Evolutionary conservation across 2,888 invertebrate genomes (phyloP).

Genomic region (Drosophila trichaetosa): DNA sequence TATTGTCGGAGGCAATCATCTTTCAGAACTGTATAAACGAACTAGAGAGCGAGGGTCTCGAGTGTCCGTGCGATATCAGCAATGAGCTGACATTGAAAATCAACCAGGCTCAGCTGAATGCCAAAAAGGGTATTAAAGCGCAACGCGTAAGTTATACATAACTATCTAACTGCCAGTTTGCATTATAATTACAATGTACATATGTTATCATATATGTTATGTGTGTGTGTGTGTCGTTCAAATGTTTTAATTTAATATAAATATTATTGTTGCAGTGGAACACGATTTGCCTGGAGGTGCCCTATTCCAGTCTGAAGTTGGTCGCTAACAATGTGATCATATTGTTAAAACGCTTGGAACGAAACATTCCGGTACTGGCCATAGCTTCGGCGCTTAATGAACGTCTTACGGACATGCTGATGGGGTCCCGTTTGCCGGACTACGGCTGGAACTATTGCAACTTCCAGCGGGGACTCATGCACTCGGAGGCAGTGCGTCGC

Average conservation of each 20-base stretch:
- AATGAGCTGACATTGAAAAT: conserved; percentile 92
- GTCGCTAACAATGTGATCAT: conserved; percentile 92
- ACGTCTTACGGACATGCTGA: conserved; percentile 91
- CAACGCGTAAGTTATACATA: conserved; percentile 90
- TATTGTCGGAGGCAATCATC: conserved; percentile 94
- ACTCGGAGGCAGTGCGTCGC: conserved; percentile 95
- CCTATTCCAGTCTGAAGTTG: conserved; percentile 91
- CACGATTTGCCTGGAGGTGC: conserved; percentile 93
- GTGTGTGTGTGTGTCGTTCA: background rate
- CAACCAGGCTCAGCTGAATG: conserved; percentile 88
- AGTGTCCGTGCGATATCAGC: conserved; percentile 91
- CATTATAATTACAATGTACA: background rate
- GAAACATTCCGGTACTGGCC: conserved; percentile 93
- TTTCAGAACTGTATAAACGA: conserved; percentile 92
- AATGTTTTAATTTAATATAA: background rate
- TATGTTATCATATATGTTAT: background rate
- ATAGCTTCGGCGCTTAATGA: conserved; percentile 96
- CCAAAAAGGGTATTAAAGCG: conserved; percentile 94
- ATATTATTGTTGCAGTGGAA: conserved; percentile 90
- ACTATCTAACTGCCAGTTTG: background rate
- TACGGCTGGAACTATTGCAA: conserved; percentile 83
- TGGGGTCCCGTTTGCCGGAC: conserved; percentile 84
- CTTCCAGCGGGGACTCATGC: conserved; percentile 89
- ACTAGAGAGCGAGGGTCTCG: conserved; percentile 90
- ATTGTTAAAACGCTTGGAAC: conserved; percentile 92